Evolutionary conservation across 2,113 vertebrate genomes (phyloP), one percentile per base, ranked within the genome.

Genomic region (Danio rerio): DNA sequence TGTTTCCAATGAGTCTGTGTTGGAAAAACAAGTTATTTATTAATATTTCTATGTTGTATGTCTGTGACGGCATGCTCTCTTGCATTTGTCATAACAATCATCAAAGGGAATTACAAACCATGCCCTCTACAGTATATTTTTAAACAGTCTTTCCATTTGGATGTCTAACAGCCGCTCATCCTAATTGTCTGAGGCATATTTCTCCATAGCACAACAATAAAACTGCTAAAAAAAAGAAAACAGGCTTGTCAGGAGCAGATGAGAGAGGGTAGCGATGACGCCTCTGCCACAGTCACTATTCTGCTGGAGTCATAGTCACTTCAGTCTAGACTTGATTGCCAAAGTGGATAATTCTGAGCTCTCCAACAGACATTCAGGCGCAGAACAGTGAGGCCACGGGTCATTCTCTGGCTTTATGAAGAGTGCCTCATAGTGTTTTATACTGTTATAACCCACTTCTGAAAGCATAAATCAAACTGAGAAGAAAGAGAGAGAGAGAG

Each of bases 281-380:
- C 20, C 8, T 2, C 43, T 66, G 55, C 50, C 53, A 78, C 53
- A 79, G 45, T 53, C 18, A 20, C 58, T 40, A 47, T 47, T 76
- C 73, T 83, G 47, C 63, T 50, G 61, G 81, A 84, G 79, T 69
- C 56, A 40, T 56, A 61, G 65, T 81, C 66, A 73, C 74, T 83
- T 78, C 13, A 76, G 65, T 71, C 78, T 83, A 85, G 73, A 84
- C 66, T 61, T 87, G 86, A 87, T 81, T 87, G 79, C 70, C 15
- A 79, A 88, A 86, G 80, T 88, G 75, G 75, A 84, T 84, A 79
- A 84, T 84, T 80, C 43, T 77, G 58, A 21, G 49, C 68, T 84
- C 73, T 83, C n/a, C 65, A 74, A 78, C 68, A 87, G 77, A 71
- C 69, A 20, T 65, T 66, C 49, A 80, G 69, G 50, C 59, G 16